These are phyloP conservation scores for Diploscapter pachys DNA, from an alignment of 1,140 invertebrate genomes.

Conservation along the genomic window DNA sequence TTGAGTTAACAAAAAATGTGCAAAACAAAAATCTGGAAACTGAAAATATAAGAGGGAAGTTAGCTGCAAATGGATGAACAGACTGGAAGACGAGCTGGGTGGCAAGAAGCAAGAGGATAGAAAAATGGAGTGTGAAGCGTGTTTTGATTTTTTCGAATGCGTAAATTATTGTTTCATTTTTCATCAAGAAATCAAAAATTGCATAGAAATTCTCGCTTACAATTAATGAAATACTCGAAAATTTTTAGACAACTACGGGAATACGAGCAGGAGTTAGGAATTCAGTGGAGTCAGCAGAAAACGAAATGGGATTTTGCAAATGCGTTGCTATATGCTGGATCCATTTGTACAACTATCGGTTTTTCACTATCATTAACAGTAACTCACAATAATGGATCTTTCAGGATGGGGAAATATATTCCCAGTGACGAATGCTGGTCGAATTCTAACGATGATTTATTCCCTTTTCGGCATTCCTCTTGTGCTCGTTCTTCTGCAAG, in stretches of 20 bases:
- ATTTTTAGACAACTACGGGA: conserved; percentile 27
- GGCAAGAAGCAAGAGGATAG: neutral
- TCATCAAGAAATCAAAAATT: neutral
- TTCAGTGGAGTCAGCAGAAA: conserved; percentile 40
- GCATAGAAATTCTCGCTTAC: neutral
- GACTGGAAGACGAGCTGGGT: neutral
- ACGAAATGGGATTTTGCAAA: conserved; percentile 43
- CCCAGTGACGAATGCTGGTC: conserved; percentile 31
- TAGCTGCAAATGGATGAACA: neutral
- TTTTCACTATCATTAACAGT: neutral
- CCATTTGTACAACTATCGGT: conserved; percentile 42
- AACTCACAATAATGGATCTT: conserved; percentile 4
- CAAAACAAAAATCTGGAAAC: too few relatives aligned
- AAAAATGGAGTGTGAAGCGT: neutral
- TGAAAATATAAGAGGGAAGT: too few relatives aligned
- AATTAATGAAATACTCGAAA: neutral
- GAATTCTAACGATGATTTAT: conserved; percentile 39
- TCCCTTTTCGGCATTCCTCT: conserved; percentile 38
- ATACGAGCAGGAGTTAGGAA: conserved; percentile 34
- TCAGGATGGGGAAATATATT: conserved; percentile 41
- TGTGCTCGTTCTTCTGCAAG: conserved; percentile 37
- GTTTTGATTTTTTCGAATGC: neutral
- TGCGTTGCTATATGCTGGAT: conserved; percentile 38
- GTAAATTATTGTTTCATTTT: neutral
- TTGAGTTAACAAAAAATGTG: too few relatives aligned